phyloP scores from a whole-genome alignment of 2,888 invertebrate species.

The Argyra leucocephala region DNA sequence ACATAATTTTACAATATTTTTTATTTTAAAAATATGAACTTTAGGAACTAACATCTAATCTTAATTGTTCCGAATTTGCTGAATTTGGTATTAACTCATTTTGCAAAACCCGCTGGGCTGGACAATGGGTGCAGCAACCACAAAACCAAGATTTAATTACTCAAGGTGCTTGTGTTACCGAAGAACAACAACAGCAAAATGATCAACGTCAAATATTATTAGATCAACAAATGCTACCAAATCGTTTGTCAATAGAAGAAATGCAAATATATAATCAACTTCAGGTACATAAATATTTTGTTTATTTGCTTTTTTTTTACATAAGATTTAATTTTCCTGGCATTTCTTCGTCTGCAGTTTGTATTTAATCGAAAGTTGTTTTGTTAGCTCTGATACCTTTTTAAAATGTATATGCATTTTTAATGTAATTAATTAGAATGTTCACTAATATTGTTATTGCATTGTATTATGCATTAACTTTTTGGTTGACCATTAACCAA shows the following conservation, averaged over 20 bases:
- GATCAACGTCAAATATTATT: conserved; percentile 34
- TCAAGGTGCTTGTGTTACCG: conserved; percentile 22
- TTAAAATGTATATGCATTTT: neutral
- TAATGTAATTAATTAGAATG: conserved; percentile 10
- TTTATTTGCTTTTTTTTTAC: neutral
- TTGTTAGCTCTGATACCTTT: too few species aligned
- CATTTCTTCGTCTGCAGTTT: conserved; percentile 7
- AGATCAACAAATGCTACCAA: conserved; percentile 44
- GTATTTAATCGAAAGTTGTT: neutral
- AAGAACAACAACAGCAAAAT: conserved; percentile 33
- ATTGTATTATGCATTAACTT: too few species aligned
- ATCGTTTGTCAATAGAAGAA: conserved; percentile 42
- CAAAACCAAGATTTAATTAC: conserved; percentile 23
- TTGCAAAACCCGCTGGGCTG: conserved; percentile 42
- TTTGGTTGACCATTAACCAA: too few species aligned
- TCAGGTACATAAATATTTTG: conserved; percentile 30
- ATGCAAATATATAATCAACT: conserved; percentile 43
- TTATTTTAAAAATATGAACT: too few species aligned
- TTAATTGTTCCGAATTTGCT: conserved; percentile 41
- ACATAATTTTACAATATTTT: neutral
- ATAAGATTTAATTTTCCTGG: neutral
- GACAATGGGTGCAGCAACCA: conserved; percentile 35
- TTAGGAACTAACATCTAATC: conserved; percentile 42
- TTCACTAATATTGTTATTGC: too few species aligned
- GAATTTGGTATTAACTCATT: conserved; percentile 43